Evolutionary conservation across 1,140 invertebrate genomes (phyloP).

Genomic region (Calycopis cecrops): DNA sequence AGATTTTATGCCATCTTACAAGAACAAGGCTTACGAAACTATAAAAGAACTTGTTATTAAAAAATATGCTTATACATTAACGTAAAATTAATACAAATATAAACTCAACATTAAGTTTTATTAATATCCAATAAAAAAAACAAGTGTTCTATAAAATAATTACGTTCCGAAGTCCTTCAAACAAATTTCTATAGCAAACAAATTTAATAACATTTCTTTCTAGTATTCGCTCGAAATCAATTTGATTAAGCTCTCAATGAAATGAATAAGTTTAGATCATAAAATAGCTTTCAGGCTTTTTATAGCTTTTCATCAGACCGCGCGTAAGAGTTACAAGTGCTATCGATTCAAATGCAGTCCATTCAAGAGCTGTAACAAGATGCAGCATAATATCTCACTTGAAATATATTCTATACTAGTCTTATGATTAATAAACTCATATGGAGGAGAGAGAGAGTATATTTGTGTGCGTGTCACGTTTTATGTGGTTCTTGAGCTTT

Average conservation of each 20-base stretch:
- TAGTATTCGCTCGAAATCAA: background rate
- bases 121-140: background rate
- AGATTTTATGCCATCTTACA: no score
- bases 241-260: constrained; percentile 8
- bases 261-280: constrained; percentile 6
- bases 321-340: background rate
- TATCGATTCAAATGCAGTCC: constrained; percentile 8
- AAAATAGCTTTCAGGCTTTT: constrained; percentile 10
- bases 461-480: no score
- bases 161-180: background rate
- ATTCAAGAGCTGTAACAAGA: background rate
- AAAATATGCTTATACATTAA: no score
- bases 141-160: background rate
- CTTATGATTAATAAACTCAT: no score
- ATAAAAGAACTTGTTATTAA: no score
- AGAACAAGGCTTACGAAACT: no score
- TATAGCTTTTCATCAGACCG: background rate
- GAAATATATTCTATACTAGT: no score
- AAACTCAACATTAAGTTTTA: background rate
- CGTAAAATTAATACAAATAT: constrained; percentile 10
- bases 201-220: constrained; percentile 8
- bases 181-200: constrained; percentile 2
- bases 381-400: background rate
- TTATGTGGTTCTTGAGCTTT: no score
- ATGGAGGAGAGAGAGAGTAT: no score